These are phyloP conservation scores for Nephrotoma appendiculata DNA, from an alignment of 2,888 invertebrate genomes.

Conservation along the genomic window DNA sequence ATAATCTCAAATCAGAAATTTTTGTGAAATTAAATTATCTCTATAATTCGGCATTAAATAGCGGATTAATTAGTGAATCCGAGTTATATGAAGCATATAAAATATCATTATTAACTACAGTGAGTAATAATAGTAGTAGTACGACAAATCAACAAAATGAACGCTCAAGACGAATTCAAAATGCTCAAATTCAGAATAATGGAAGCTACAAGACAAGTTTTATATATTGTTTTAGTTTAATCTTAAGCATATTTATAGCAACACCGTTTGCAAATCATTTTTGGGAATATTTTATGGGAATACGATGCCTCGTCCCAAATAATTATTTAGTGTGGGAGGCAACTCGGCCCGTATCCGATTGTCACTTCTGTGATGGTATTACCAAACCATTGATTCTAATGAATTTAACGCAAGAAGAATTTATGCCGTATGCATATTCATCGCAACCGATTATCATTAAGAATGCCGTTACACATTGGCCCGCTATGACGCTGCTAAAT, in stretches of 20 bases:
- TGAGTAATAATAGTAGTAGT: not conserved
- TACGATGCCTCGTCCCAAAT: slow-evolving; percentile 65
- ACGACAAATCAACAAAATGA: not conserved
- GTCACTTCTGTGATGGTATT: slow-evolving; percentile 58
- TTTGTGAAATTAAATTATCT: slow-evolving; percentile 22
- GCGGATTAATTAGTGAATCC: slow-evolving; percentile 23
- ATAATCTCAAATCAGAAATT: slow-evolving; percentile 18
- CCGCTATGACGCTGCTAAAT: slow-evolving; percentile 50
- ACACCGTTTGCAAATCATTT: slow-evolving; percentile 28
- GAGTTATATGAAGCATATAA: slow-evolving; percentile 27
- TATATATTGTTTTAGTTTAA: not conserved
- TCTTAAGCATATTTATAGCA: slow-evolving; percentile 18
- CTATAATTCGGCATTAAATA: slow-evolving; percentile 24
- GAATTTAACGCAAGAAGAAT: slow-evolving; percentile 53
- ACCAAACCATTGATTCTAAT: slow-evolving; percentile 48
- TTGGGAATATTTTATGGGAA: slow-evolving; percentile 35
- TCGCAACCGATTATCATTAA: slow-evolving; percentile 68
- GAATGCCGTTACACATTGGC: slow-evolving; percentile 61
- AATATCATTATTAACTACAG: slow-evolving; percentile 17
- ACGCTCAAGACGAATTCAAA: not conserved
- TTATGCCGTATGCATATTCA: slow-evolving; percentile 59
- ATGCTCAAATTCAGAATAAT: not conserved
- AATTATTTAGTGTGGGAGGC: slow-evolving; percentile 81
- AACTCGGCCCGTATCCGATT: slow-evolving; percentile 68
- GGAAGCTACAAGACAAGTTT: slow-evolving; percentile 4